phyloP scores from a whole-genome alignment of 2,113 vertebrate species.

The Propithecus coquereli region DNA sequence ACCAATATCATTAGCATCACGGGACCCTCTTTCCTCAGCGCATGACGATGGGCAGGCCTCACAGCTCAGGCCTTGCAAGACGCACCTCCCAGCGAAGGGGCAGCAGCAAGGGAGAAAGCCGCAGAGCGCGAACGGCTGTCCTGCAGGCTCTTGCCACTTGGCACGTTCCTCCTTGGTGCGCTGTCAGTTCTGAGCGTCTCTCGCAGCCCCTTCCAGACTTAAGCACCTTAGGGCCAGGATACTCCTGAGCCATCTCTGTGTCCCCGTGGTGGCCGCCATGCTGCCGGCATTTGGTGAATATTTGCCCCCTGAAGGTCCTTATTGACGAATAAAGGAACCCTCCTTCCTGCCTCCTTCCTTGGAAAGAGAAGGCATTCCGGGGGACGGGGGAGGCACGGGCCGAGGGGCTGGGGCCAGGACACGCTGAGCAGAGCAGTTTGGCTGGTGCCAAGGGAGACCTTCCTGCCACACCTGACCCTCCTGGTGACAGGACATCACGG shows the following conservation, averaged over 20 bases:
- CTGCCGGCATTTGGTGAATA: background rate
- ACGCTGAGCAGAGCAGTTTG: background rate
- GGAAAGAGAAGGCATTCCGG: background rate
- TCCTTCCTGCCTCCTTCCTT: background rate
- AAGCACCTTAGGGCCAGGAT: background rate
- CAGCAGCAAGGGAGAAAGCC: background rate
- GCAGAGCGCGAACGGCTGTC: too few species aligned
- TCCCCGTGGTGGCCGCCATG: too few species aligned
- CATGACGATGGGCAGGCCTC: background rate
- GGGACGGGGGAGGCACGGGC: too few species aligned
- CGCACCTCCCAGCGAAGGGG: too few species aligned
- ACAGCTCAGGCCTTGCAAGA: background rate
- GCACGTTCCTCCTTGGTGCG: background rate
- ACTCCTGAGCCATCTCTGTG: background rate
- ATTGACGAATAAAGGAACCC: background rate
- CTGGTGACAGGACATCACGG: background rate
- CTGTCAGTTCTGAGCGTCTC: background rate
- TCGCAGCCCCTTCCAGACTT: background rate
- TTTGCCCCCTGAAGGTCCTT: background rate
- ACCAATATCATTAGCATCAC: background rate
- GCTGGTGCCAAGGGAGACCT: background rate
- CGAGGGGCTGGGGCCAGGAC: background rate
- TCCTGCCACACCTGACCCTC: background rate
- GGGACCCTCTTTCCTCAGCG: background rate
- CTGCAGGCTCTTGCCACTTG: background rate